Percentiles rank a stretch among this genome's conserved stretches.
These are phyloP conservation scores for Drepana arcuata DNA, from an alignment of 1,140 invertebrate genomes.

Conservation along the genomic window DNA sequence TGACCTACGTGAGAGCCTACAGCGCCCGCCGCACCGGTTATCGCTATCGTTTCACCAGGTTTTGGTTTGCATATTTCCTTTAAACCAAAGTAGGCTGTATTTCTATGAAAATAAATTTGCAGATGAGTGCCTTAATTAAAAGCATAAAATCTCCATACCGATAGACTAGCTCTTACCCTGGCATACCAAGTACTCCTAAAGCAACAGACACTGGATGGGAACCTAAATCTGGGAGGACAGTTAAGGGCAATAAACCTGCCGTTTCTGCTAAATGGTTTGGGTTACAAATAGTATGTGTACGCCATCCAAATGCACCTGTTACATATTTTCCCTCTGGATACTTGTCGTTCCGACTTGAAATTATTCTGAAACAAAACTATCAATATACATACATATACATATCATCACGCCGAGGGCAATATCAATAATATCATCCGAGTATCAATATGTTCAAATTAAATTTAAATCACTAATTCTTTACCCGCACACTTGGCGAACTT, in stretches of 20 bases:
- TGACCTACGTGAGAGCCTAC: conserved; percentile 77
- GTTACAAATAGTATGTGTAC: conserved; percentile 67
- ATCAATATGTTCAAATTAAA: too few relatives aligned
- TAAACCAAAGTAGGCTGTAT: conserved; percentile 78
- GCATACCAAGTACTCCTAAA: conserved; percentile 77
- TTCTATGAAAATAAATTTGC: conserved; percentile 57
- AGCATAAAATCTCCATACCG: too few relatives aligned
- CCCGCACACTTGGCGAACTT: too few relatives aligned
- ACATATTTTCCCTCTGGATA: conserved; percentile 75
- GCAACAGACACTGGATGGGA: conserved; percentile 73
- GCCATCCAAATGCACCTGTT: conserved; percentile 76
- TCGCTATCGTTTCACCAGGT: conserved; percentile 73
- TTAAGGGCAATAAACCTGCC: conserved; percentile 34
- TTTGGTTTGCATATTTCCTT: conserved; percentile 74
- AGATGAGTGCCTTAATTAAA: too few relatives aligned
- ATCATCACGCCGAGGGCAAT: too few relatives aligned
- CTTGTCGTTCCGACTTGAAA: conserved; percentile 75
- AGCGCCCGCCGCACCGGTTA: conserved; percentile 74
- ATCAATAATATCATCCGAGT: too few relatives aligned
- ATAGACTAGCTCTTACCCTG: conserved; percentile 67
- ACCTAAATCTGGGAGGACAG: conserved; percentile 70
- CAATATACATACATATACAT: too few relatives aligned
- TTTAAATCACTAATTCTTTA: too few relatives aligned
- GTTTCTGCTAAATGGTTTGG: conserved; percentile 24
- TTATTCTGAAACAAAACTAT: conserved; percentile 74